Evolutionary conservation across 2,797 vertebrate genomes (phyloP).

Genomic region (Characodon lateralis): DNA sequence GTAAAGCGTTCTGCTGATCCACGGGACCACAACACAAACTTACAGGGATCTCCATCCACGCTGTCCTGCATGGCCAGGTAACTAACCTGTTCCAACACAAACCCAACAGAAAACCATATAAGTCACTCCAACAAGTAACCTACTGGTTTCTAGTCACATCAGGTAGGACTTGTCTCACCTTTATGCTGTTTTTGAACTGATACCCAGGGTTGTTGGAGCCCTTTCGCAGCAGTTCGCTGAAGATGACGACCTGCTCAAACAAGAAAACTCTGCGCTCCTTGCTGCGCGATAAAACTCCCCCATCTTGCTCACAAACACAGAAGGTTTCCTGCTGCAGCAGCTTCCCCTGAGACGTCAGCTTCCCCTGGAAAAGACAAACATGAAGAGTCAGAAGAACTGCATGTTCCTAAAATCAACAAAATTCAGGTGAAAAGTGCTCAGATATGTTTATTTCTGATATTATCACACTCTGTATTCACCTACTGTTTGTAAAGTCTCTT

Average conservation of each 20-base stretch:
- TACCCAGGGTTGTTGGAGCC: slow-evolving; percentile 91
- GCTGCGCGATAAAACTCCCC: slow-evolving; percentile 90
- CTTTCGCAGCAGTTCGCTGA: slow-evolving; percentile 94
- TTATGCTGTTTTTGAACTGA: slow-evolving; percentile 89
- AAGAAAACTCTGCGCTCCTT: slow-evolving; percentile 96
- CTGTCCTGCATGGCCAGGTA: slow-evolving; percentile 93
- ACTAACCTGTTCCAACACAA: slow-evolving; percentile 86
- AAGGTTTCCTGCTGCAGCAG: slow-evolving; percentile 97
- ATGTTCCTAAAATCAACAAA: background rate
- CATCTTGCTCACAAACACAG: slow-evolving; percentile 93
- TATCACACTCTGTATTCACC: too few relatives aligned
- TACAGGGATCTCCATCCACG: slow-evolving; percentile 91
- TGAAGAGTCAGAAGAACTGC: background rate
- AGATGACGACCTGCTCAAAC: slow-evolving; percentile 96
- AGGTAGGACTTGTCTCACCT: slow-evolving; percentile 43
- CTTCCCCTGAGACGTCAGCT: slow-evolving; percentile 94
- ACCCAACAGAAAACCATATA: background rate
- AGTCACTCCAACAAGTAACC: background rate
- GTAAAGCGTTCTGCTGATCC: slow-evolving; percentile 91
- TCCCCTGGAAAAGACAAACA: slow-evolving; percentile 81
- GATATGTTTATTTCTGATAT: background rate
- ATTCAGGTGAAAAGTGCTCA: background rate
- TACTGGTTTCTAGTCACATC: background rate
- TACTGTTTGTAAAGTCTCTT: too few relatives aligned
- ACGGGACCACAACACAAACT: slow-evolving; percentile 90